Evolutionary conservation across 1,140 invertebrate species (phyloP), one percentile per base, ranked within the genome.

Genomic region (Pogonognathellus flavescens): DNA sequence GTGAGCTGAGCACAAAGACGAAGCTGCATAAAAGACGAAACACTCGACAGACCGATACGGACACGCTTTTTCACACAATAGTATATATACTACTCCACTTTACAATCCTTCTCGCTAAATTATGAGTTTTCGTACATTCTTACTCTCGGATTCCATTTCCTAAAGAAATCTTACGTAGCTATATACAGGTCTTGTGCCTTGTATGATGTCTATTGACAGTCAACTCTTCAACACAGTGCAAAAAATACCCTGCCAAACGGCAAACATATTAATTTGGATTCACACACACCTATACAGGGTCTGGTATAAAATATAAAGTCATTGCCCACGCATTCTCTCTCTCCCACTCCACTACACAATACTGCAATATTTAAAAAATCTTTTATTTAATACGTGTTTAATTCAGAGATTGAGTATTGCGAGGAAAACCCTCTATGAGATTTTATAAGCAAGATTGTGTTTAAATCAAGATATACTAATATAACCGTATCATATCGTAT

Each of bases 31-130:
- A 31, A 76, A 76, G 70, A 18, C 41, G 25, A 76, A 50, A 76
- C 31, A 50, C 16, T 7, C 20, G 20, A 41, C 20, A 14, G 66
- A 70, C 25, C 66, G 66, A 76, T 31, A 76, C 70, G 41, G 70
- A 76, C 70, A 76, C 70, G 70, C 70, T 76, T 76, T 76, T 76
- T 76, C 70, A 76, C 70, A 76, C 70, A 76, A 76, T 49, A n/a
- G n/a, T n/a, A n/a, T n/a, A n/a, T n/a, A 76, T 11, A n/a, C 70
- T 31, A 50, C 70, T 76, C 70, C 70, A 50, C 70, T 76, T 76
- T 76, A 49, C 70, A 76, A 76, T 76, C 70, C 41, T 76, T 31
- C 31, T 76, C 70, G 70, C 70, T 76, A 76, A 76, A 76, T 76
- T 76, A 76, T 50, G 22, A 49, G 25, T 16, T 76, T 76, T 76